Base-by-base conservation (phyloP, 1,140 invertebrate genomes). In the Hyphantria cunea region DNA sequence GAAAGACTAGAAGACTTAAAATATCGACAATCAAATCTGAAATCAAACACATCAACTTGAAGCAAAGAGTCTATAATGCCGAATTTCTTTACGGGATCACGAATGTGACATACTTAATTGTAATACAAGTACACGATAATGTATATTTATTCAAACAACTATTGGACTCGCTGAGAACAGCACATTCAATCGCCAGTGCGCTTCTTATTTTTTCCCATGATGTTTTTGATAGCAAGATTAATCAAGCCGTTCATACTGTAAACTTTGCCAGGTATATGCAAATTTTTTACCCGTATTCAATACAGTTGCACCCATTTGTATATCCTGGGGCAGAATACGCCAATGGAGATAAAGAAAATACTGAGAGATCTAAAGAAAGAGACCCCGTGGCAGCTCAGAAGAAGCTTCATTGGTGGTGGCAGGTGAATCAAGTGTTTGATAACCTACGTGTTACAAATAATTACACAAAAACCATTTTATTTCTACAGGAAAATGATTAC, bases 351-450 rank as follows among this genome's bases (percentile, higher is more conserved):
- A 45, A 47, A 7, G 51, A 64, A 3, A 31, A 47, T 3, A 74
- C 72, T 45, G 13, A 48, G 17, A 55, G 73, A 13, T 58, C 62
- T 12, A 52, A 47, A 9, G 7, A 48, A 14, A 68, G 76, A 52
- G 53, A 76, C 17, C 32, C 70, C n/a, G 47, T 47, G 11, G 39
- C 66, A 12, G 59, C 68, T 8, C 79, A 82, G 50, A 31, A 47
- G 6, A 82, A 80, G 51, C 70, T 74, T 31, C 73, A 74, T 45
- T 82, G 75, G 76, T 82, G 80, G 80, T 82, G 80, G 80, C 72
- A 62, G 50, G 39, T 48, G 3, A 70, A 68, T 47, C 63, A 68
- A 39, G 64, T 82, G 0, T 82, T 82, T 49, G 73, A 82, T 17
- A 47, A 71, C 51, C 39, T 80, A 0, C 17, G 55, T 6, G 37